These are phyloP conservation scores for Argyresthia albistria DNA, from an alignment of 2,888 invertebrate species.

Conservation along the genomic window DNA sequence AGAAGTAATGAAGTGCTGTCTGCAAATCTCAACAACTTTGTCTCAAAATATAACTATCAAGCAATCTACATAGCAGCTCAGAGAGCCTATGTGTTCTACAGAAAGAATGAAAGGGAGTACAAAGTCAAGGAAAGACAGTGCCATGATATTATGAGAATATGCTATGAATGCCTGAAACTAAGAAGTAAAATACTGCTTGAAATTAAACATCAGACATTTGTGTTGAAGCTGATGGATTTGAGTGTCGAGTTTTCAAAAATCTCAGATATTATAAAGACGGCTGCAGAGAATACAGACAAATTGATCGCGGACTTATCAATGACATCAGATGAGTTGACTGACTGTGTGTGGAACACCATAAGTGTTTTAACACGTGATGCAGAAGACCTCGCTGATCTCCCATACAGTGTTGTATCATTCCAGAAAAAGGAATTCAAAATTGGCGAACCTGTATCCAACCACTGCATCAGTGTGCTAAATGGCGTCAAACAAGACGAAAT, in stretches of 20 bases:
- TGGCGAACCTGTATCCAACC: conserved; percentile 51
- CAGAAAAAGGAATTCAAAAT: conserved; percentile 60
- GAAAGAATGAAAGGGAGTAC: conserved; percentile 48
- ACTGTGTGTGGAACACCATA: conserved; percentile 55
- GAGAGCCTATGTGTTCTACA: conserved; percentile 49
- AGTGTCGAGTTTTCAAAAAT: conserved; percentile 57
- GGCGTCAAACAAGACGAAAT: conserved; percentile 33
- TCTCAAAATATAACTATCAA: conserved; percentile 49
- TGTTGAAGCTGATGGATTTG: conserved; percentile 53
- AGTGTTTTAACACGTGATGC: conserved; percentile 45
- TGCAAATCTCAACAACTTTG: conserved; percentile 47
- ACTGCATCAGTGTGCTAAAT: conserved; percentile 32
- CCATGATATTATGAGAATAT: conserved; percentile 65
- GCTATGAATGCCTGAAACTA: conserved; percentile 69
- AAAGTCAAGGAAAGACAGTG: conserved; percentile 54
- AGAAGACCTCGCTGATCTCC: conserved; percentile 41
- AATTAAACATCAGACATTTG: conserved; percentile 49
- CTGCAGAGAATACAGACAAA: conserved; percentile 45
- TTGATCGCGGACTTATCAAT: conserved; percentile 30
- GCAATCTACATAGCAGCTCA: conserved; percentile 52
- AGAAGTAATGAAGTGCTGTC: conserved; percentile 53
- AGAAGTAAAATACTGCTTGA: conserved; percentile 62
- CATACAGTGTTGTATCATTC: conserved; percentile 60
- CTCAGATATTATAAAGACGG: conserved; percentile 43
- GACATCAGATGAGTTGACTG: conserved; percentile 42